Conservation (phyloP, 2,113 vertebrate species). For the Eurypyga helias region DNA sequence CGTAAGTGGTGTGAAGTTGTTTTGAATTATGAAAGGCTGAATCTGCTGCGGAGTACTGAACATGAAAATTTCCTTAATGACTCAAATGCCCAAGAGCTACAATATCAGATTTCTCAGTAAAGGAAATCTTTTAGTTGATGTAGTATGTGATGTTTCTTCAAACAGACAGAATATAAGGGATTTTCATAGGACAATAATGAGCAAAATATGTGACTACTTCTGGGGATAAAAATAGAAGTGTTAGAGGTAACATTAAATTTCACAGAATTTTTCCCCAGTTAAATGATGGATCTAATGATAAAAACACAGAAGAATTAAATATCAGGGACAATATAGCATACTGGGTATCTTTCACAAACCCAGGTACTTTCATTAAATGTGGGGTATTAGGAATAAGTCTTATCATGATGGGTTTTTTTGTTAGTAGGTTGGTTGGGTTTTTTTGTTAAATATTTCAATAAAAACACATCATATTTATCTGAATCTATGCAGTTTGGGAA, state of each 20-base stretch:
- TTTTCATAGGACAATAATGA: not conserved
- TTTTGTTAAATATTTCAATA: not conserved
- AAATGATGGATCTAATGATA: not conserved
- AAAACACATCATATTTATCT: not conserved
- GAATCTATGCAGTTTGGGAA: not conserved
- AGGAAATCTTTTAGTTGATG: not conserved
- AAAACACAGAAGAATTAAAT: not conserved
- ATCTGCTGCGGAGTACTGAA: not conserved
- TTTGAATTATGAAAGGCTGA: slow-evolving; percentile 24
- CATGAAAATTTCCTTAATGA: slow-evolving; percentile 24
- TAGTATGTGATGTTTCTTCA: not conserved
- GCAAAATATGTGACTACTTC: not conserved
- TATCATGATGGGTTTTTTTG: not conserved
- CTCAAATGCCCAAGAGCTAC: slow-evolving; percentile 2
- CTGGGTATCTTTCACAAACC: not conserved
- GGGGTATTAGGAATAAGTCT: not conserved
- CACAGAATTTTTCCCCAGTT: not conserved
- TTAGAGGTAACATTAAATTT: not conserved
- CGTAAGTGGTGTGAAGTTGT: not conserved
- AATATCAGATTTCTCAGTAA: not conserved
- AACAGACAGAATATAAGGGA: not conserved
- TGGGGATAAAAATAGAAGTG: not conserved
- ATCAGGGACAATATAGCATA: not conserved
- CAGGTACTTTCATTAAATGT: not conserved
- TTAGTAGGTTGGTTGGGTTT: too few relatives aligned